Evolutionary conservation across 92 coral and sea anemone genomes (phyloP).

Genomic region (Desmophyllum pertusum): DNA sequence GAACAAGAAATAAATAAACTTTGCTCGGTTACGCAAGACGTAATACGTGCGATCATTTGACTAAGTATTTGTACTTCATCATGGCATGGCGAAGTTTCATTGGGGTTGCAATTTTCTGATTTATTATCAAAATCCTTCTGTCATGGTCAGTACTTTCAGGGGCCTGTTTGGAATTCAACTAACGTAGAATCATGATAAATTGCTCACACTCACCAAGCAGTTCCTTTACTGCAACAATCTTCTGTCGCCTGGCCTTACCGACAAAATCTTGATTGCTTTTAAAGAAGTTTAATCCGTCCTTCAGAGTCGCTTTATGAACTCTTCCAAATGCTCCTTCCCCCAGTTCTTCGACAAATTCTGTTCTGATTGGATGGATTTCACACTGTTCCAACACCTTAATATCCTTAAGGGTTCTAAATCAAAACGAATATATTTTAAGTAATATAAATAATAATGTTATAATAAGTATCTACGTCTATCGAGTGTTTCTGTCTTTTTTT

Average conservation of each 20-base stretch:
- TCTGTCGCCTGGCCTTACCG: not conserved
- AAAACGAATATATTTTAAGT: not conserved
- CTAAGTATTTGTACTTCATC: too few relatives aligned
- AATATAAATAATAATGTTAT: too few relatives aligned
- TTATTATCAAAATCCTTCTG: too few relatives aligned
- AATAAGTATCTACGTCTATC: too few relatives aligned
- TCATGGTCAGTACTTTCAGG: too few relatives aligned
- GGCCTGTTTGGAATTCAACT: too few relatives aligned
- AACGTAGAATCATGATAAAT: not conserved
- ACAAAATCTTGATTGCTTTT: not conserved
- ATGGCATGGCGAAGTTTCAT: too few relatives aligned
- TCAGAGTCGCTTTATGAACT: slow-evolving; percentile 14
- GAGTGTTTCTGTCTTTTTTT: too few relatives aligned
- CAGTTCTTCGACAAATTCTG: not conserved
- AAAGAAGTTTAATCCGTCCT: slow-evolving; percentile 9
- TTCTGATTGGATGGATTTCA: slow-evolving; percentile 22
- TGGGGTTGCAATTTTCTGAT: too few relatives aligned
- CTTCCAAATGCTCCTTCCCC: slow-evolving; percentile 18
- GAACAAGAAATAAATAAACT: too few relatives aligned
- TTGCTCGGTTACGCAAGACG: too few relatives aligned
- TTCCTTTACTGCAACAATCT: not conserved
- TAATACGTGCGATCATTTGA: too few relatives aligned
- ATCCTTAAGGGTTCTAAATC: not conserved
- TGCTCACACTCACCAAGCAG: not conserved
- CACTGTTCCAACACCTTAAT: not conserved